Evolutionary conservation across 2,113 vertebrate genomes (phyloP), one percentile per base, ranked within the genome.

Genomic region (Callopanchax toddi): DNA sequence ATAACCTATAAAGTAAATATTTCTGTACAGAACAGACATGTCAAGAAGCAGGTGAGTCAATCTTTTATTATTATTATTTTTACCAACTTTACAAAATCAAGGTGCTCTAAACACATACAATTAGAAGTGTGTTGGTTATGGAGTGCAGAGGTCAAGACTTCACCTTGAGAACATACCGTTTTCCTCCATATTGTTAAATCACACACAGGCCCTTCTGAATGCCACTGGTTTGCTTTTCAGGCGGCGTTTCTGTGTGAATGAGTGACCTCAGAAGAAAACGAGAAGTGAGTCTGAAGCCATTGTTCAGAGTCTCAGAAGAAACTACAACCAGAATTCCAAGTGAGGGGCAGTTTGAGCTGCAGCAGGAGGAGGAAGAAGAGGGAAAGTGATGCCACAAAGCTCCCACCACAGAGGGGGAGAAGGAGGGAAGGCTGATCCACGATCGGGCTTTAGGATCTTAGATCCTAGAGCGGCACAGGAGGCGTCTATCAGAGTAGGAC

Each of bases 1-100:
- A 90, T 92, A 90, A 90, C 86, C 78, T 77, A 88, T 74, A 87
- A 84, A 89, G 83, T 87, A 76, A 55, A 89, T 81, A 85, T 90
- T 89, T 89, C 63, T 74, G 81, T 44, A 58, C 86, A 79, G 59
- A 89, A 85, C 78, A 86, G 85, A 3, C 0, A 17, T 52, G 17
- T 12, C 26, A 52, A 43, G 16, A 43, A 18, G 6, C 2, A 43
- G 8, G n/a, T 16, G 17, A 44, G n/a, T 44, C 36, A 12, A 6
- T 44, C 9, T 44, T 5, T 44, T 10, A n/a, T 11, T 92, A 90
- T 91, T 85, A 74, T 18, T 20, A 4, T 92, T 91, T 91, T 85
- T 75, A 74, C 59, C 69, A 70, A 81, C 80, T 80, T 82, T 79
- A 76, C 79, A 76, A 89, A 87, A 89, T 90, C 86, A 81, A 85